Evolutionary conservation across 2,888 invertebrate genomes (phyloP).

Genomic region (Oxycera nigricornis): DNA sequence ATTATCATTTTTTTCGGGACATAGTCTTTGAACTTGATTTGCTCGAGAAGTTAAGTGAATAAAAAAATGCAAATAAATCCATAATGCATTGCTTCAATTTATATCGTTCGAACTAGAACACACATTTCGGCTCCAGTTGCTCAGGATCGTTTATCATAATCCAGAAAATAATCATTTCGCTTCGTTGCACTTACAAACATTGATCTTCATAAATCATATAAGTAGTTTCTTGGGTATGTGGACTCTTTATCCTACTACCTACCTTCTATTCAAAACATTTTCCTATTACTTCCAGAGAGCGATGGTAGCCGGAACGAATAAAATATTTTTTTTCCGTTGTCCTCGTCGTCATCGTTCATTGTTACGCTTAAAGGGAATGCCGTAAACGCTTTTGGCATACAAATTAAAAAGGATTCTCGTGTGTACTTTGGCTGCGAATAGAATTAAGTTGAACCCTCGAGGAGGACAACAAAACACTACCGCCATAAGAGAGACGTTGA

Average conservation of each 20-base stretch:
- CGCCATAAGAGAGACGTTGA: background rate
- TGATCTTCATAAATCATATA: no score
- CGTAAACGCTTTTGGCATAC: slow-evolving; percentile 27
- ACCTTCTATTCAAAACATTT: background rate
- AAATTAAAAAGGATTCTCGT: slow-evolving; percentile 12
- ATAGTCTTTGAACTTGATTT: no score
- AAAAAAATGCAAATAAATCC: no score
- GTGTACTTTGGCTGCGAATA: background rate
- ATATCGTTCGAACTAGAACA: no score
- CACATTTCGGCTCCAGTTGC: no score
- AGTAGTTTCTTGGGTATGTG: background rate
- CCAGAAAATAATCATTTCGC: no score
- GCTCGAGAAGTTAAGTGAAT: no score
- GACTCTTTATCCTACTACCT: background rate
- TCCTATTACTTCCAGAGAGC: background rate
- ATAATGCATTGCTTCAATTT: no score
- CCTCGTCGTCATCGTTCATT: slow-evolving; percentile 28
- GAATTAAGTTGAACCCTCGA: background rate
- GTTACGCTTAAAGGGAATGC: slow-evolving; percentile 22
- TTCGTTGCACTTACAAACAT: no score
- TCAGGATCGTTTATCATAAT: no score
- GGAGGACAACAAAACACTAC: background rate
- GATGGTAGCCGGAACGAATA: background rate
- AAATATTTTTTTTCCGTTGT: slow-evolving; percentile 27
- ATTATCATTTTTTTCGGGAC: no score